Evolutionary conservation across 2,113 vertebrate species (phyloP), one percentile per base, ranked within the genome.

Genomic region (Spea bombifrons): DNA sequence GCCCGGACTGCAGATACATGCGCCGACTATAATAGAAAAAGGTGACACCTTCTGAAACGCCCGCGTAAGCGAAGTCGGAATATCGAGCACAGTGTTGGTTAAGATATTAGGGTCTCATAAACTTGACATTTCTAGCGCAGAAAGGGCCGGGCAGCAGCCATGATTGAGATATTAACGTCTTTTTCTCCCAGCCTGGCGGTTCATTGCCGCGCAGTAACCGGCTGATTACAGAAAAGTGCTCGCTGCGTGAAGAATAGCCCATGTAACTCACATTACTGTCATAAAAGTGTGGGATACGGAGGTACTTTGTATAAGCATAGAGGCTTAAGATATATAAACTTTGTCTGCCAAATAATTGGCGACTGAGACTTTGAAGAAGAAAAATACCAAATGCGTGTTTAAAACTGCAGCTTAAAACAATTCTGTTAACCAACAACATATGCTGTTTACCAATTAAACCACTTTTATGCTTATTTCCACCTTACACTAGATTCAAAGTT

Each of bases 1-100:
- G 88, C 86, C 91, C 89, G 90, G 92, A 84, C 59, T 81, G 76
- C 73, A 84, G 46, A 82, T 71, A 83, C 81, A 80, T 0, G n/a
- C 13, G 3, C 52, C 0, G 73, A 16, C n/a, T 59, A 59, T 69
- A 84, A 80, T 80, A 76, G 76, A 82, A 64, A 76, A 66, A 53
- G 49, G 66, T 49, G 75, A 59, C 75, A 55, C 7, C 17, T 70
- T 76, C 50, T 68, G 61, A 64, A 15, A 64, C 61, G 70, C 81
- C 75, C 43, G 81, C 50, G 57, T 74, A 65, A 71, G 79, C 81
- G 46, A 68, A 47, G 30, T 43, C 46, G 43, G 68, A 68, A 67
- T 67, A 17, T 52, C 50, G 5, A 30, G 17, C 12, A 9, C 65
- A 0, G 5, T 16, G 52, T 64, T 50, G 65, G 46, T 65, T 17